These are phyloP conservation scores for Haemorhous mexicanus DNA, from an alignment of 2,113 vertebrate genomes.

Conservation along the genomic window DNA sequence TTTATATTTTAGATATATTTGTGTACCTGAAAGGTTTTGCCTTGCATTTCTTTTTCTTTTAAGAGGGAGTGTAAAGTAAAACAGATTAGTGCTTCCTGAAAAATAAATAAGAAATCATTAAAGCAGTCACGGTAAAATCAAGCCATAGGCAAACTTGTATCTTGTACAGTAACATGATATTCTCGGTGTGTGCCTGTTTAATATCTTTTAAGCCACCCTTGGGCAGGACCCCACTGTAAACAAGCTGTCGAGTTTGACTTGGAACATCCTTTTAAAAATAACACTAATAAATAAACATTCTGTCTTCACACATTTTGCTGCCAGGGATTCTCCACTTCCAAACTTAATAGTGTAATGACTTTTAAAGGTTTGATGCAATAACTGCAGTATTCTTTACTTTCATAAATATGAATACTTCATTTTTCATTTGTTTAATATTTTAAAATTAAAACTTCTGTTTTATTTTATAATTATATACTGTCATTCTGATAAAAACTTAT, in stretches of 20 bases:
- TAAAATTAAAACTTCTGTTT: neutral
- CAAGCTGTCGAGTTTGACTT: slow-evolving; percentile 59
- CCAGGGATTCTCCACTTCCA: slow-evolving; percentile 31
- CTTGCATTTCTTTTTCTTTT: neutral
- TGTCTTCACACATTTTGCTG: slow-evolving; percentile 51
- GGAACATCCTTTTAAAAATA: slow-evolving; percentile 61
- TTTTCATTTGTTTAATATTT: neutral
- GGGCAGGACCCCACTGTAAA: slow-evolving; percentile 57
- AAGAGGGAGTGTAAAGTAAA: neutral
- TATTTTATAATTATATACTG: slow-evolving; percentile 16
- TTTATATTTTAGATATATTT: neutral
- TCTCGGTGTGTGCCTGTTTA: slow-evolving; percentile 45
- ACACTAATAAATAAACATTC: slow-evolving; percentile 64
- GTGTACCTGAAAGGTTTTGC: neutral
- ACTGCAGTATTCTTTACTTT: neutral
- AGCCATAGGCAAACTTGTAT: slow-evolving; percentile 22
- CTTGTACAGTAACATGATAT: slow-evolving; percentile 27
- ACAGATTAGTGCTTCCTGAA: neutral
- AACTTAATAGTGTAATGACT: slow-evolving; percentile 9
- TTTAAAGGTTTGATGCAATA: neutral
- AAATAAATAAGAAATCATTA: slow-evolving; percentile 29
- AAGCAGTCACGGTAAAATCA: neutral
- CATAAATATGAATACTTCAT: neutral
- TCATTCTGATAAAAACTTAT: neutral
- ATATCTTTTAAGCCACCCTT: slow-evolving; percentile 60